Evolutionary conservation across 2,113 vertebrate genomes (phyloP), one percentile per base, ranked within the genome.

Genomic region (Atrichornis clamosus): DNA sequence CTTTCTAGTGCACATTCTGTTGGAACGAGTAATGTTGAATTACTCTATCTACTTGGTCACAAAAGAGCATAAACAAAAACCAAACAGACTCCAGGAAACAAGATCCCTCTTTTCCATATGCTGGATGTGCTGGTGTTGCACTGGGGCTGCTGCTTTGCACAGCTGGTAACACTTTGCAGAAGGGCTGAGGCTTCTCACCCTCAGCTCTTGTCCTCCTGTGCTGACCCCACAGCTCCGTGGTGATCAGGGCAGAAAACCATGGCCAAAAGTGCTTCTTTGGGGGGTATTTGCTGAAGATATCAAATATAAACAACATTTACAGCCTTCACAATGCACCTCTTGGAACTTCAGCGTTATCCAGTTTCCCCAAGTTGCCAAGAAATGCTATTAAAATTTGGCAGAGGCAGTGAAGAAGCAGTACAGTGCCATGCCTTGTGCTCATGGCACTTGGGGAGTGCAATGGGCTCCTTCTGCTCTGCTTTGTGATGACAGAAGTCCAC

Each of bases 331-430:
- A 23, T n/a, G 39, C 79, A 81, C 27, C 77, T 77, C 37, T 56
- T 74, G 82, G 79, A 89, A 67, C 50, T 53, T 92, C 90, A 82
- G 90, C 60, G 80, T 41, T 92, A 90, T 95, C 90, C 88, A 68
- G 80, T 95, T 97, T 94, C 96, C 77, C 53, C 74, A 53, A 33
- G 87, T 58, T 91, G 93, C 91, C 84, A 93, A 95, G 89, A 96
- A 97, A 94, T 89, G 83, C 81, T 92, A 85, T 91, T 97, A 96
- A 56, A 55, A 73, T 70, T 96, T 97, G 95, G 92, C 96, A 92
- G 90, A n/a, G 68, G 88, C 32, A n/a, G 26, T 5, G 93, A 55
- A 87, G 96, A 6, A 87, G 55, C 74, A 53, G 72, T 85, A 0
- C 1, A 50, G 87, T 60, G 89, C 73, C 73, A 70, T 39, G 55